phyloP scores from a whole-genome alignment of 2,113 vertebrate species.

The Carlito syrichta region DNA sequence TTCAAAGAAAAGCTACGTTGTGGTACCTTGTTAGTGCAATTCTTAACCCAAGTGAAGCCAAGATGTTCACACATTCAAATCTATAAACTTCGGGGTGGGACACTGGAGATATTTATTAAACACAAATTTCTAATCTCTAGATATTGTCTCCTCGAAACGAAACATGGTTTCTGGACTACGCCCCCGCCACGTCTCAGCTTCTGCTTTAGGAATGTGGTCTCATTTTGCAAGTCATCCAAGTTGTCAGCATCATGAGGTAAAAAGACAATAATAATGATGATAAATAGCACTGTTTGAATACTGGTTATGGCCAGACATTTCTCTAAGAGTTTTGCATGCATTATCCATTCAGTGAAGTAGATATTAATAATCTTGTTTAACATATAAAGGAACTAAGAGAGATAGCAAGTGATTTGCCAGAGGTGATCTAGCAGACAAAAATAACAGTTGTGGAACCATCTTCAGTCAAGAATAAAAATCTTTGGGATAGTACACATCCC shows the following conservation, averaged over 20 bases:
- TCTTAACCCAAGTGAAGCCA: neutral
- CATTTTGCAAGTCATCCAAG: neutral
- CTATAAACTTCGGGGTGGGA: neutral
- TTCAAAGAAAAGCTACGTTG: neutral
- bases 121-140: neutral
- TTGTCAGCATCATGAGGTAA: neutral
- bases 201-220: neutral
- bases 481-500: neutral
- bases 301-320: neutral
- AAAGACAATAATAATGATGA: neutral
- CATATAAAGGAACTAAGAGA: neutral
- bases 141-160: constrained; percentile 14
- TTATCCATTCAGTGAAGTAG: neutral
- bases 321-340: neutral
- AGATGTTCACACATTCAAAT: neutral
- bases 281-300: neutral
- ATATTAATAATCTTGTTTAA: neutral
- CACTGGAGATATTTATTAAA: neutral
- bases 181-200: neutral
- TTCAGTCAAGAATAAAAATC: neutral
- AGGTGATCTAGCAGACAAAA: neutral
- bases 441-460: neutral
- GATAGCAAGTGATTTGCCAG: neutral
- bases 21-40: neutral
- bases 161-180: neutral